Base-by-base conservation (phyloP, 2,888 invertebrate species). In the Drosophila monieri region DNA sequence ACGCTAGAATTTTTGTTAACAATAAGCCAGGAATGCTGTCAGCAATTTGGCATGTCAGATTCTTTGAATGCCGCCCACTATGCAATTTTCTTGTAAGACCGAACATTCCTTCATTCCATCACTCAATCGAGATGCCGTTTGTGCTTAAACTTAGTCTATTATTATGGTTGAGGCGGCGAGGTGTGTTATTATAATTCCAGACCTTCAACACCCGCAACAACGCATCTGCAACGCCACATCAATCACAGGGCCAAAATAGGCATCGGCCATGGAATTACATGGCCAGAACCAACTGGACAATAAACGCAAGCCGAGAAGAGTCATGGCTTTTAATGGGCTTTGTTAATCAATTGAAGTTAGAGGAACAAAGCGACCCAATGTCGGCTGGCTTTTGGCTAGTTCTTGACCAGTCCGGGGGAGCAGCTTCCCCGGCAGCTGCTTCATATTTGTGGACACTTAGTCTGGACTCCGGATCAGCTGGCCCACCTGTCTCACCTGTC, bases 311-410 rank as follows among this genome's bases (percentile, higher is more conserved):
- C 76, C 80, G 73, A 83, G 74, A 89, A 85, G 74, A 89, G 89
- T 89, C 88, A 89, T 78, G 83, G 68, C 76, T 86, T 89, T 89
- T 89, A 89, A 89, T 88, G 85, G 85, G 74, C 78, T 55, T 77
- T 85, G 88, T 78, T 88, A 88, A 88, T 85, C 76, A 55, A 55
- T 65, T 56, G 44, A 37, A 41, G 46, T 46, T 53, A 30, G 47
- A 49, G 43, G 37, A 39, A 46, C 37, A 57, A 54, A 48, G 39
- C 14, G 18, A 15, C 39, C 15, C 15, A 18, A 8, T 8, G 15
- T 8, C 9, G 15, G 15, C 39, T 18, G 18, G 49, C 35, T 57
- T 66, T 44, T 49, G 43, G 56, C 52, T 12, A 27, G 35, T 49
- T 30, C 12, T 18, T 21, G 27, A 14, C 25, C 41, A 15, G 18